Evolutionary conservation across 2,888 invertebrate genomes (phyloP), one percentile per base, ranked within the genome.

Genomic region (Malachius bipustulatus): DNA sequence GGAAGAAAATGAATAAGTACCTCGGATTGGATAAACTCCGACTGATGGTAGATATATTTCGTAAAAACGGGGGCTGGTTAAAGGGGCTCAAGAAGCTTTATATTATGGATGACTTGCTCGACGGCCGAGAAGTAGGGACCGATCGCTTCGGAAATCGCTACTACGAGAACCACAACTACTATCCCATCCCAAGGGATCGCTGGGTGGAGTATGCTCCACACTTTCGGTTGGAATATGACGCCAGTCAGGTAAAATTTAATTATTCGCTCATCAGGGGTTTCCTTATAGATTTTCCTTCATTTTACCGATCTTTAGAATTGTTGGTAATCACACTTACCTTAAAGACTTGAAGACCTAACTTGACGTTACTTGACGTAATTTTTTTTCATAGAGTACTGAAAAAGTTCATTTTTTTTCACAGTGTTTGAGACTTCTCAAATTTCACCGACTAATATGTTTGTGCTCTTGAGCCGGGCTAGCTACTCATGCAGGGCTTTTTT

Each of bases 141-240:
- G 93, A 93, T 56, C 77, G 81, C 54, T 82, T 71, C 55, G 93
- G 91, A 14, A 93, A 93, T 63, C 83, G 80, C 54, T 93, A 93
- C 59, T 93, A 63, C 56, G 79, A 91, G 64, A 90, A 91, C 59
- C 77, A 81, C 2, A 69, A 73, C 38, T 84, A 80, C 56, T 89
- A 91, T 64, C n/a, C n/a, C n/a, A 75, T 82, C 51, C 79, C 85
- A 34, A 68, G 87, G 38, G 91, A 87, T 65, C 74, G 96, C 39
- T 97, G 94, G 94, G 79, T 97, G 8, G 77, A 81, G 48, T 96
- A 82, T 55, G 63, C 75, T 0, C 75, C 78, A 1, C 70, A 73
- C 34, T 73, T 75, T 32, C 35, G 13, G 50, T 60, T 87, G 59
- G 77, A 90, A 39, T 75, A 75, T 42, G 75, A 75, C 47, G 76